These are phyloP conservation scores for Rynchops niger DNA, from an alignment of 2,113 vertebrate species.

Conservation along the genomic window DNA sequence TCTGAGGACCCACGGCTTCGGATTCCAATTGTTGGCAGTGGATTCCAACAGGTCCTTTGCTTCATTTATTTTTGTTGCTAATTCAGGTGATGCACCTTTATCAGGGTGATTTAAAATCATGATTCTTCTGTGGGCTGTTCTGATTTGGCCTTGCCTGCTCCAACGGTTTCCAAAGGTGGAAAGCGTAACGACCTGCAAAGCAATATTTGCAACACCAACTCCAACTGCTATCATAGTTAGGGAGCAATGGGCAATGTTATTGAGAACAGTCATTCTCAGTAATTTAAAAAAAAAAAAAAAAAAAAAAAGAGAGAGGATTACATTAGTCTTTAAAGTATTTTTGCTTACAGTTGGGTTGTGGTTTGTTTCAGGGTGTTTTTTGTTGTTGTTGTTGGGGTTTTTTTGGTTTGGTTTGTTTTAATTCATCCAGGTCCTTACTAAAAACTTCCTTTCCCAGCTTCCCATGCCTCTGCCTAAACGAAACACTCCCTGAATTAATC, in stretches of 20 bases:
- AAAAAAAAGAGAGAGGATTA: background rate
- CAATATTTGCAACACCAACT: background rate
- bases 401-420: background rate
- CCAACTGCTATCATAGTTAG: background rate
- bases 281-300: background rate
- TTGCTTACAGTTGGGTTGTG: background rate
- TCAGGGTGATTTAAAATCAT: conserved; percentile 96
- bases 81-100: conserved; percentile 80
- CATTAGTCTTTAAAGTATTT: background rate
- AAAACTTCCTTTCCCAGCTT: background rate
- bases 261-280: background rate
- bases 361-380: too few species aligned
- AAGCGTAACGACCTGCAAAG: background rate
- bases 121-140: conserved; percentile 85
- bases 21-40: background rate
- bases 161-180: background rate
- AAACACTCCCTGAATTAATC: background rate
- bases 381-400: too few species aligned
- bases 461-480: background rate
- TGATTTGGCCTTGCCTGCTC: conserved; percentile 66
- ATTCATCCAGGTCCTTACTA: background rate
- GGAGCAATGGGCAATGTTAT: background rate
- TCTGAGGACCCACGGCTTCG: background rate
- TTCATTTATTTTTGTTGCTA: background rate
- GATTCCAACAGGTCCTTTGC: background rate